Evolutionary conservation across 2,797 vertebrate species (phyloP).

Genomic region (Spinus olivaceus): DNA sequence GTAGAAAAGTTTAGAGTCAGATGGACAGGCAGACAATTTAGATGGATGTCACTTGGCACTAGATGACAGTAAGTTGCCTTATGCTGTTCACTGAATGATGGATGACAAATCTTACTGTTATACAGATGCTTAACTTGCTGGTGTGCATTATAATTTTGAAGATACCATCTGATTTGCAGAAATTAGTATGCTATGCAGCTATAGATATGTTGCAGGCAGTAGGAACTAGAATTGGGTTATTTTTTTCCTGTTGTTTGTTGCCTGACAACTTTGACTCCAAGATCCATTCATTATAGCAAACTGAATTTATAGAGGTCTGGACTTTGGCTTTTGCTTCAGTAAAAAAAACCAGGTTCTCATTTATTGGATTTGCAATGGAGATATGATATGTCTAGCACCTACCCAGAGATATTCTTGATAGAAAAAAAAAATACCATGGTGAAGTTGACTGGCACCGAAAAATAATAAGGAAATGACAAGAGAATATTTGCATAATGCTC

Average conservation of each 20-base stretch:
- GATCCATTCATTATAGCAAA: conserved; percentile 67
- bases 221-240: conserved; percentile 64
- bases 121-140: conserved; percentile 73
- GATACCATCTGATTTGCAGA: conserved; percentile 68
- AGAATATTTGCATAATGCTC: conserved; percentile 49
- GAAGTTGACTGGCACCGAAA: not conserved
- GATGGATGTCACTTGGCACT: conserved; percentile 65
- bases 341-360: not conserved
- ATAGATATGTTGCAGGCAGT: conserved; percentile 34
- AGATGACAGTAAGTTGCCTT: conserved; percentile 66
- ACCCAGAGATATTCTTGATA: not conserved
- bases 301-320: conserved; percentile 62
- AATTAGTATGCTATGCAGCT: conserved; percentile 65
- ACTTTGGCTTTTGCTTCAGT: conserved; percentile 44
- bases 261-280: conserved; percentile 68
- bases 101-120: conserved; percentile 72
- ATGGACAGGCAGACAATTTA: conserved; percentile 52
- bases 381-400: conserved; percentile 50
- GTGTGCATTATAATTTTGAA: conserved; percentile 72
- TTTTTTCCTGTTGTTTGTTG: conserved; percentile 68
- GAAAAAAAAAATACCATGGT: not conserved
- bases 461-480: not conserved
- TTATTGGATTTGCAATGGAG: conserved; percentile 57
- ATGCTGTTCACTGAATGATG: conserved; percentile 68
- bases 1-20: conserved; percentile 26